Evolutionary conservation across 2,888 invertebrate species (phyloP).

Genomic region (Hipparchia sbordonii): DNA sequence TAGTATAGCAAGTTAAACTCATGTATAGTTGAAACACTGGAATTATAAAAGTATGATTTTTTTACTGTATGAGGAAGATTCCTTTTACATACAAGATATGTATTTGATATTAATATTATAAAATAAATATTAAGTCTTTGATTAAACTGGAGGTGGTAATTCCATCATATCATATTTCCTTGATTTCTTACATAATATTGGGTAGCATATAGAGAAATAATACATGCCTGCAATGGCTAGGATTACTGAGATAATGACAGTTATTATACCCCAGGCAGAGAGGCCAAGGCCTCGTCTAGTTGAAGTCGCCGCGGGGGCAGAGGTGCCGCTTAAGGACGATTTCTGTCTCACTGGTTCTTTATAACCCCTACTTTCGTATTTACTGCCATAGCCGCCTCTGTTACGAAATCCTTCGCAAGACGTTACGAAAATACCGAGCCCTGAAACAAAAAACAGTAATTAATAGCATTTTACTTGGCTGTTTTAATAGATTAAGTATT

Average conservation of each 20-base stretch:
- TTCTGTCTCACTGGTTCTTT: slow-evolving; percentile 50
- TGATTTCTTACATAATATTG: slow-evolving; percentile 83
- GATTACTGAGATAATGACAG: slow-evolving; percentile 77
- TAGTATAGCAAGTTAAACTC: no score
- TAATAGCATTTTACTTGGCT: neutral
- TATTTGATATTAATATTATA: slow-evolving; percentile 4
- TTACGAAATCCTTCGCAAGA: slow-evolving; percentile 34
- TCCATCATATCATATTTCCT: slow-evolving; percentile 83
- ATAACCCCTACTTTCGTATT: slow-evolving; percentile 36
- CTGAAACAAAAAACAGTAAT: slow-evolving; percentile 27
- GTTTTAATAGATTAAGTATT: neutral
- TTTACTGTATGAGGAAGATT: neutral
- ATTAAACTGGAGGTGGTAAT: slow-evolving; percentile 65
- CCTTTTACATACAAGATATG: slow-evolving; percentile 19
- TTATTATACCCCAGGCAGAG: slow-evolving; percentile 86
- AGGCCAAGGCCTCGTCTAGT: slow-evolving; percentile 73
- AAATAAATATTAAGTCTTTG: neutral
- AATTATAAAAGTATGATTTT: no score
- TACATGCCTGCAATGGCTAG: slow-evolving; percentile 81
- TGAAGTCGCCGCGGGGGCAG: slow-evolving; percentile 49
- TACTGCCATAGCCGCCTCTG: slow-evolving; percentile 31
- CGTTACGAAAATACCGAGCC: slow-evolving; percentile 28
- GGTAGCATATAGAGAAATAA: slow-evolving; percentile 86
- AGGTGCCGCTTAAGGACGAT: slow-evolving; percentile 5
- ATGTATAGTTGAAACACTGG: no score